These are phyloP conservation scores for Microplitis deprimator DNA, from an alignment of 2,888 invertebrate species.

Conservation along the genomic window DNA sequence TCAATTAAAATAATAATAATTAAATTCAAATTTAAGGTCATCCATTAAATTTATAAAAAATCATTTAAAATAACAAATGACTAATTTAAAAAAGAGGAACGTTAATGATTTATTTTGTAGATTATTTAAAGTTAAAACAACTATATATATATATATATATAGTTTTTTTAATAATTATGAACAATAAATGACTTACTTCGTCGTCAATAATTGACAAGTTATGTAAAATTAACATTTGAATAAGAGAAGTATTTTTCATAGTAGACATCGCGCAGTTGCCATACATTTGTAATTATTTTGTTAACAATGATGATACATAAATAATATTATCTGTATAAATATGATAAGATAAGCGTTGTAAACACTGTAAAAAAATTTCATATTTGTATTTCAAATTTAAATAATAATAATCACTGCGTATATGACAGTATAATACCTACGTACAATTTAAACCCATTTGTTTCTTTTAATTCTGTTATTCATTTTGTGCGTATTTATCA, in stretches of 20 bases:
- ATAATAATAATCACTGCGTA: neutral
- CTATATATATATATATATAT: too few species aligned
- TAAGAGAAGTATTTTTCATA: neutral
- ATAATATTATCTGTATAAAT: neutral
- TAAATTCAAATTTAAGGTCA: neutral
- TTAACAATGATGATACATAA: neutral
- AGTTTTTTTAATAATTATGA: neutral
- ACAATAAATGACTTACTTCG: too few species aligned
- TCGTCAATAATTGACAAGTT: neutral
- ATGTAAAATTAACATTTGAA: neutral
- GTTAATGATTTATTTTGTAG: neutral
- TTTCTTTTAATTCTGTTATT: too few species aligned
- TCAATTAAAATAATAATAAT: neutral
- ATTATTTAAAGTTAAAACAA: neutral
- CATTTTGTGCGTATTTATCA: too few species aligned
- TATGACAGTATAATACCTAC: too few species aligned
- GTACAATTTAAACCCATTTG: too few species aligned
- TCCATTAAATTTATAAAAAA: neutral
- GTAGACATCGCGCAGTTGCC: neutral
- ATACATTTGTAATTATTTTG: neutral
- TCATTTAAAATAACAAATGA: neutral
- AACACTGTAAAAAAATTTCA: neutral
- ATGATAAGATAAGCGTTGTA: neutral
- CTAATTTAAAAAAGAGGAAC: neutral
- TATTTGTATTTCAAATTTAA: neutral